Base-by-base conservation (phyloP, 53 echinoderm and acorn worm genomes). In the Mesocentrotus franciscanus region DNA sequence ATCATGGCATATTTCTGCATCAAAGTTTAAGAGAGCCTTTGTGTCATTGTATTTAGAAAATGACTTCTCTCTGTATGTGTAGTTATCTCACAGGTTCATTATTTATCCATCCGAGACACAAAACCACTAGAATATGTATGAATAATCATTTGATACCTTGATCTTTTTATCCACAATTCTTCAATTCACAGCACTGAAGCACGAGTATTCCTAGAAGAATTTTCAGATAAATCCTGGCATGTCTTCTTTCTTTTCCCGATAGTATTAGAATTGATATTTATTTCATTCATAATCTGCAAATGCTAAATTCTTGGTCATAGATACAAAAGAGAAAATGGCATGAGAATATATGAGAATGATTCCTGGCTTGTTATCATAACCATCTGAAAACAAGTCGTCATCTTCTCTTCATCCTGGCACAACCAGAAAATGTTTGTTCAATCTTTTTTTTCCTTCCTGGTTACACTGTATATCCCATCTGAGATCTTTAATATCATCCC, bases 141-240 rank as follows among this genome's bases (percentile, higher is more conserved):
- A 84, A 12, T 87, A 87, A 58, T 87, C 56, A 87, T 57, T 58
- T 29, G 56, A 87, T 87, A 29, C 87, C 87, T 87, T 87, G 87
- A 87, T 87, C 16, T 87, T 85, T 85, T 16, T 57, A 87, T 87
- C 87, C 87, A 87, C 27, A 84, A 36, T 87, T 27, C 27, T 87
- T 87, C 87, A 87, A 26, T 87, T 87, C n/a, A 87, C 87, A 87
- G 87, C 87, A 87, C 87, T 87, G 87, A 27, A 87, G 87, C 87
- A 87, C 87, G 9, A n/a, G 87, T 87, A 87, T 87, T 87, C 87
- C 56, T 87, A 12, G 87, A 27, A 87, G 42, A 49, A 11, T 58
- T 87, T 59, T 29, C 1, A 49, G 33, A 87, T 87, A 16, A 27
- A 87, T 87, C 26, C 87, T 58, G 87, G 87, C 87, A 87, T n/a